Conservation (phyloP, 2,113 vertebrate genomes). For the Lates calcarifer region DNA sequence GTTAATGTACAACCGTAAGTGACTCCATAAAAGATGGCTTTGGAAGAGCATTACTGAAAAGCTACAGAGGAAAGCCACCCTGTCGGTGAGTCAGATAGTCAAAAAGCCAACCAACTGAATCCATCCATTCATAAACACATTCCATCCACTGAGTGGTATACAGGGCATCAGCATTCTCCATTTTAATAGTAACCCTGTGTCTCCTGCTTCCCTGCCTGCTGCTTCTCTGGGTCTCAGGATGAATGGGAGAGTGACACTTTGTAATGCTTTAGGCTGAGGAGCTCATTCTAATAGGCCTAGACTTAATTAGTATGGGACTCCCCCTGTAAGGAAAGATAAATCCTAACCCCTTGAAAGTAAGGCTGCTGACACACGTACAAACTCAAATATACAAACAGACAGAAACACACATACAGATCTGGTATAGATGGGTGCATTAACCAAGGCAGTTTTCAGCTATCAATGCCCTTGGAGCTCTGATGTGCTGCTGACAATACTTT, state of each 20-base stretch:
- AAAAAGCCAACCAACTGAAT: conserved; percentile 11
- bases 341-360: conserved; percentile 59
- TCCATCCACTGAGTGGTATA: conserved; percentile 31
- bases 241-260: conserved; percentile 70
- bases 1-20: conserved; percentile 15
- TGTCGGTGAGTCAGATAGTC: conserved; percentile 21
- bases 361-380: conserved; percentile 57
- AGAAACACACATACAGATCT: conserved; percentile 26
- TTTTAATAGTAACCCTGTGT: conserved; percentile 55
- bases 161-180: conserved; percentile 55
- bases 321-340: conserved; percentile 66
- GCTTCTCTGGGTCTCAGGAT: conserved; percentile 56
- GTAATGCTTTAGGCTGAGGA: conserved; percentile 66
- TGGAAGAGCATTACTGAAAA: conserved; percentile 53
- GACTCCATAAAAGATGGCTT: conserved; percentile 53
- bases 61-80: background rate
- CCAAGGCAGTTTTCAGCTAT: conserved; percentile 22
- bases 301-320: conserved; percentile 78
- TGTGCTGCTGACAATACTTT: conserved; percentile 46
- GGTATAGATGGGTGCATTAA: background rate
- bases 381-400: conserved; percentile 33
- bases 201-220: conserved; percentile 32
- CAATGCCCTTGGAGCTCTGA: conserved; percentile 38
- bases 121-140: conserved; percentile 45
- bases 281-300: conserved; percentile 69